Evolutionary conservation across 2,888 invertebrate genomes (phyloP), one percentile per base, ranked within the genome.

Genomic region (Heteropelma amictum): DNA sequence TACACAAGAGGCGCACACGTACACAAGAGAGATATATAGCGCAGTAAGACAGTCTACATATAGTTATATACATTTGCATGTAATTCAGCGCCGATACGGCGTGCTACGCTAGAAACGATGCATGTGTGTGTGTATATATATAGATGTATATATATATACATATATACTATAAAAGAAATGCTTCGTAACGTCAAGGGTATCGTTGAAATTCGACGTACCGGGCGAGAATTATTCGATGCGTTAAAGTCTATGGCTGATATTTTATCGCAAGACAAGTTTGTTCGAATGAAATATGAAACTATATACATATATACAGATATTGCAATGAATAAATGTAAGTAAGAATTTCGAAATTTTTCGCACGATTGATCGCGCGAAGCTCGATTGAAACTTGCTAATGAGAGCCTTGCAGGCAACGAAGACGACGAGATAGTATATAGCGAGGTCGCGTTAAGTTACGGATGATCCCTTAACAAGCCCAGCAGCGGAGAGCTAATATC

Each of bases 391-490:
- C 69, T 64, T 30, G 47, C 49, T n/a, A 63, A 64, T 42, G 38
- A 40, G 53, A 47, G 38, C 69, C 38, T 30, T 26, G 42, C 56
- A 14, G 56, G 21, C 61, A 53, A 58, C 33, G 17, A 23, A 42
- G 38, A 53, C 30, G 49, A 49, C 47, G 49, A 23, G 19, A 49
- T n/a, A n/a, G n/a, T n/a, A n/a, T n/a, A 53, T 49, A 51, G 63
- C 64, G 64, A 45, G 40, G 65, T 38, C 45, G 77, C 68, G 47
- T 75, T 67, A 70, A 75, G 63, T 77, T 77, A 67, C 77, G 75
- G 65, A 77, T 77, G 77, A 77, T 77, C 77, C 75, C 67, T 71
- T 75, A 76, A 72, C 64, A 69, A 72, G 61, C 49, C n/a, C n/a
- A n/a, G n/a, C n/a, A n/a, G 60, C 69, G 60, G 60, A 64, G 69